Conservation (phyloP, 2,888 invertebrate genomes). For the Drosophila borealis region DNA sequence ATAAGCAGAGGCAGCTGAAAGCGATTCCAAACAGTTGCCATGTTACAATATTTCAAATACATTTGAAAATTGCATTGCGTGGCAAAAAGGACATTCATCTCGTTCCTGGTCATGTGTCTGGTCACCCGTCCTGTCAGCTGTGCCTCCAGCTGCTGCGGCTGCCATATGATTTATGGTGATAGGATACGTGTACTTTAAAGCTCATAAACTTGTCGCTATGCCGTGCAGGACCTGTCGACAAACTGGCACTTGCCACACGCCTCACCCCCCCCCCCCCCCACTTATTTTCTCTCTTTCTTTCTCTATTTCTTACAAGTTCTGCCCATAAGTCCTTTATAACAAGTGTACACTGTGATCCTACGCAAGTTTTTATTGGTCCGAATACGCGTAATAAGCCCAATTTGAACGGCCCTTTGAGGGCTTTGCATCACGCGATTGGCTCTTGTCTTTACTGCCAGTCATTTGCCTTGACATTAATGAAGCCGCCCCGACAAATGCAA, state of each 20-base stretch:
- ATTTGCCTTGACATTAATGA: constrained; percentile 52
- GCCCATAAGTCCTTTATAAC: neutral
- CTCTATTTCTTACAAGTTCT: neutral
- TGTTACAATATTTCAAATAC: constrained; percentile 67
- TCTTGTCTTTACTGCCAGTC: constrained; percentile 36
- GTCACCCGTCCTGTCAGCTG: constrained; percentile 33
- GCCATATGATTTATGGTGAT: constrained; percentile 79
- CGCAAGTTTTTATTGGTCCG: constrained; percentile 10
- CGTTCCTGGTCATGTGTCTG: constrained; percentile 23
- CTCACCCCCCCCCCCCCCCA: neutral
- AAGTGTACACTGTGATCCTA: neutral
- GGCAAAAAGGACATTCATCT: constrained; percentile 56
- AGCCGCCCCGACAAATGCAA: constrained; percentile 63
- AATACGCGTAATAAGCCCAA: constrained; percentile 15
- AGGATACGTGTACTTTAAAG: constrained; percentile 82
- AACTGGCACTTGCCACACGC: constrained; percentile 20
- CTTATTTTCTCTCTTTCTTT: neutral
- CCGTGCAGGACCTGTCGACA: constrained; percentile 42
- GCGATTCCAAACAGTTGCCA: constrained; percentile 64
- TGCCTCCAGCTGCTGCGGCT: constrained; percentile 32
- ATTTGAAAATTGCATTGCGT: constrained; percentile 73
- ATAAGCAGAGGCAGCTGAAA: constrained; percentile 16
- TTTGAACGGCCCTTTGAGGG: constrained; percentile 3
- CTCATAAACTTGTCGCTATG: constrained; percentile 77
- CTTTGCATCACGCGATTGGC: constrained; percentile 34